Evolutionary conservation across 2,888 invertebrate genomes (phyloP), one percentile per base, ranked within the genome.

Genomic region (Cryptus viduatorius): DNA sequence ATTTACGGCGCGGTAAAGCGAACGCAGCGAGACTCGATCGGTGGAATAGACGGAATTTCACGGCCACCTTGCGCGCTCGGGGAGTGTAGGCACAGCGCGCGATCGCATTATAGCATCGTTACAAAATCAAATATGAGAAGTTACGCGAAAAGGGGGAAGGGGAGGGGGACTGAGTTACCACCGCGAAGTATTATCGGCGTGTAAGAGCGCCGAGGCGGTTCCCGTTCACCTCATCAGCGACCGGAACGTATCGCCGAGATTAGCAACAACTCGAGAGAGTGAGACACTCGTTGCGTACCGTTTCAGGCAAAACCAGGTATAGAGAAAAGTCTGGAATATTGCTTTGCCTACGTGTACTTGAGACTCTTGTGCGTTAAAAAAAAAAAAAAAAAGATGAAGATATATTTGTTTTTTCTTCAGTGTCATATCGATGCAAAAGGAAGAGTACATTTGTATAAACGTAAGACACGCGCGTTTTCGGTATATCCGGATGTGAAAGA

Each of bases 81-180:
- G 24, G n/a, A 59, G 50, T 37, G 50, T 37, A 44, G 29, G 14
- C 72, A 24, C 69, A n/a, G 29, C 37, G 24, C 24, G 24, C 24
- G 24, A 61, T 61, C 79, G 53, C 48, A 65, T 84, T 82, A 84
- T 79, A 75, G 37, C 73, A 82, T 76, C 69, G 71, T 84, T 84
- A 82, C 84, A 82, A 81, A 84, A 84, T 78, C 79, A 79, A 80
- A 81, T 75, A 81, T 81, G 81, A 84, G 46, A 71, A 71, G 75
- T 84, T 65, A 67, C 81, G 84, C 37, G 84, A 78, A 78, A 72
- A 19, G 14, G 29, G 68, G 69, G 29, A 7, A 5, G 42, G 37
- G 37, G n/a, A 42, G n/a, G 14, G 7, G 59, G 29, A 14, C 46
- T 14, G 8, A 5, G 46, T 48, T 48, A 50, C 31, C 31, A 42